Percentiles rank a stretch among this genome's conserved stretches.
Conservation (phyloP, 2,797 vertebrate genomes). For the Pteropus rufus region DNA sequence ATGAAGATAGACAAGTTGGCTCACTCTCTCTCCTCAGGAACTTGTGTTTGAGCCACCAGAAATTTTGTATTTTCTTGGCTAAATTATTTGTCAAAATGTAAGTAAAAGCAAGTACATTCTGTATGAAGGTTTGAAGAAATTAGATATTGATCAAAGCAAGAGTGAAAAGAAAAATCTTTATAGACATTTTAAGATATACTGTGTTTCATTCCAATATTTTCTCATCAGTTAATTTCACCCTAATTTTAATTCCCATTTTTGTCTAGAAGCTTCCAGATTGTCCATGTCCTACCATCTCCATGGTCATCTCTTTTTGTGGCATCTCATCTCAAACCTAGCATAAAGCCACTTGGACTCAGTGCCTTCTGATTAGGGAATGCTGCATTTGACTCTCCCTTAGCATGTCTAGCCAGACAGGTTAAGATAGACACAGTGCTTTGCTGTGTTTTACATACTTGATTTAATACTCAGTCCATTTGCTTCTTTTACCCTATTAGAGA, state of each 20-base stretch:
- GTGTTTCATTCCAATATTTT: not conserved
- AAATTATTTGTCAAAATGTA: not conserved
- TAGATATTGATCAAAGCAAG: not conserved
- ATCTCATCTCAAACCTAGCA: not conserved
- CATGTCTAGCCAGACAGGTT: not conserved
- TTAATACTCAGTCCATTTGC: not conserved
- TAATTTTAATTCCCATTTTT: not conserved
- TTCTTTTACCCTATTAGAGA: not conserved
- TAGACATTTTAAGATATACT: not conserved
- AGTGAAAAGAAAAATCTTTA: not conserved
- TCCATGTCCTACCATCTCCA: not conserved
- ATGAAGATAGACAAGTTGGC: not conserved
- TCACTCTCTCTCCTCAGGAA: not conserved
- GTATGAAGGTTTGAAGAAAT: not conserved
- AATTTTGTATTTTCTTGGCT: slow-evolving; percentile 4
- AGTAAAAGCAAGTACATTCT: not conserved
- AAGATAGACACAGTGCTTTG: not conserved
- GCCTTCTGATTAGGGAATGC: not conserved
- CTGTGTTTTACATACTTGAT: not conserved
- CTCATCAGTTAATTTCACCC: not conserved
- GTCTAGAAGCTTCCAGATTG: not conserved
- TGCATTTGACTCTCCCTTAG: not conserved
- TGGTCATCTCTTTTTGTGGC: not conserved
- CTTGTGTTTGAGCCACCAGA: not conserved
- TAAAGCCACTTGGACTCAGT: not conserved